These are phyloP conservation scores for Macaria liturata DNA, from an alignment of 2,888 invertebrate species.

Conservation along the genomic window DNA sequence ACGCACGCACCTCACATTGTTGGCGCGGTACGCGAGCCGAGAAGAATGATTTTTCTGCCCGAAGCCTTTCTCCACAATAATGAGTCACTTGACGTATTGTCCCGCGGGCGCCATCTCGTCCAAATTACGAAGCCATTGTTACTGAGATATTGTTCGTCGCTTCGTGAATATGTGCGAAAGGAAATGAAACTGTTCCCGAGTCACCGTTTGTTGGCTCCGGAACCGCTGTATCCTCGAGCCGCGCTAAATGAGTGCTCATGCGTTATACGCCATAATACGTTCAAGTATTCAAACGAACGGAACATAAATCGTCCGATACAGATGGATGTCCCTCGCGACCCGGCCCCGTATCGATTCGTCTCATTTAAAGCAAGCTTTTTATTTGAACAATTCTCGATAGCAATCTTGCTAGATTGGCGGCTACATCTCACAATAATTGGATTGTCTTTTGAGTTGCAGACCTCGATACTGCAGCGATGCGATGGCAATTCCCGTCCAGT, in stretches of 20 bases:
- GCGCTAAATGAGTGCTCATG: constrained; percentile 37
- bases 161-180: constrained; percentile 74
- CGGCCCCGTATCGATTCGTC: constrained; percentile 4
- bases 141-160: constrained; percentile 73
- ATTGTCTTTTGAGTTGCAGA: constrained; percentile 43
- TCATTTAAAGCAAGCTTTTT: constrained; percentile 26
- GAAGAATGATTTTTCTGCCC: constrained; percentile 67
- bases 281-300: constrained; percentile 8
- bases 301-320: background rate
- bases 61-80: constrained; percentile 72
- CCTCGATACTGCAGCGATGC: constrained; percentile 37
- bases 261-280: constrained; percentile 14
- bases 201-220: constrained; percentile 55
- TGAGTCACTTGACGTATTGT: constrained; percentile 78
- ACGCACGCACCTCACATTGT: constrained; percentile 61
- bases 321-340: constrained; percentile 2
- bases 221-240: constrained; percentile 38
- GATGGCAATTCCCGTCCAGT: constrained; percentile 25
- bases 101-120: constrained; percentile 70
- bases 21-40: constrained; percentile 46
- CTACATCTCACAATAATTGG: constrained; percentile 45
- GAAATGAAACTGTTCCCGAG: constrained; percentile 73
- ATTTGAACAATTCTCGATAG: constrained; percentile 35
- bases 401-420: constrained; percentile 41
- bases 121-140: constrained; percentile 78